Conservation (phyloP, 2,113 vertebrate species). For the Halichoeres trimaculatus region DNA sequence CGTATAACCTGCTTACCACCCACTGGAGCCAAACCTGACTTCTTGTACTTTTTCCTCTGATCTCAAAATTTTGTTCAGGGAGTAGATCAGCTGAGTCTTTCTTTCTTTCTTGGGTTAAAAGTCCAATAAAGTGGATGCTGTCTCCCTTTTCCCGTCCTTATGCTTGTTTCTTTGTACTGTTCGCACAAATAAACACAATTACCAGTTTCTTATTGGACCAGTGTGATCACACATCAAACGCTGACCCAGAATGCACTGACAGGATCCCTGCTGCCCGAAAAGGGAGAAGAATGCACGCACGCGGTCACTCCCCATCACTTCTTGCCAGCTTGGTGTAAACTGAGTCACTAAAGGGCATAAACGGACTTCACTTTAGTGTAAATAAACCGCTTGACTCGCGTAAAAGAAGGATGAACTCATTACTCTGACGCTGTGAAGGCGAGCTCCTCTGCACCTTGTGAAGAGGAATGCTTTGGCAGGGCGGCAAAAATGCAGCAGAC, state of each 20-base stretch:
- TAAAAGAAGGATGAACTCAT: constrained; percentile 41
- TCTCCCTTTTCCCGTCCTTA: background rate
- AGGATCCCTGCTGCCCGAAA: constrained; percentile 77
- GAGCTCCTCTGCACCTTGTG: constrained; percentile 7
- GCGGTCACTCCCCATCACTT: constrained; percentile 53
- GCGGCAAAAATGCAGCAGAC: constrained; percentile 17
- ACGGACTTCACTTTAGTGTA: constrained; percentile 66
- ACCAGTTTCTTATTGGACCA: background rate
- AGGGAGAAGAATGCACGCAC: constrained; percentile 80
- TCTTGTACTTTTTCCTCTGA: too few species aligned
- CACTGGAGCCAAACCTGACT: too few species aligned
- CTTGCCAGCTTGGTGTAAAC: constrained; percentile 75
- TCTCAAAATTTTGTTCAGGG: too few species aligned
- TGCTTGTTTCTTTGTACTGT: background rate
- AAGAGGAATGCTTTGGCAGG: background rate
- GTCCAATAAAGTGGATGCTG: background rate
- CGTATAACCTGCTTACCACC: too few species aligned
- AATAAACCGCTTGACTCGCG: constrained; percentile 58
- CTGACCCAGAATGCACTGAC: constrained; percentile 55
- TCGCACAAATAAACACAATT: constrained; percentile 11
- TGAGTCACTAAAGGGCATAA: constrained; percentile 59
- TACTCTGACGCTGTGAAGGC: constrained; percentile 42
- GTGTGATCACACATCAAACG: constrained; percentile 14
- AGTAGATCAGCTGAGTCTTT: too few species aligned
- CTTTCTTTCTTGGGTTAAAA: background rate